These are phyloP conservation scores for Seriola dumerili DNA, from an alignment of 2,113 vertebrate genomes.

Conservation along the genomic window DNA sequence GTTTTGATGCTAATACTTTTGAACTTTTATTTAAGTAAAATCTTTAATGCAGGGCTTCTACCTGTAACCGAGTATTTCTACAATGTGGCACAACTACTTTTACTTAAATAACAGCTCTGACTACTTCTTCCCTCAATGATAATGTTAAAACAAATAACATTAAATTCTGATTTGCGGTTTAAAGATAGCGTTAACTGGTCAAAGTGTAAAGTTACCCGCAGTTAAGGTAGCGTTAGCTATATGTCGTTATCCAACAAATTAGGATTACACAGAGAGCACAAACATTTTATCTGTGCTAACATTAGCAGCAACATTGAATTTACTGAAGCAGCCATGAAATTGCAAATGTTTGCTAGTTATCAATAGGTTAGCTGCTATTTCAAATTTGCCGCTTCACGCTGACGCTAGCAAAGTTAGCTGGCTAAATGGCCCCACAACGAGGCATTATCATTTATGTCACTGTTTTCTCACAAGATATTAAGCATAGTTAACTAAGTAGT, in stretches of 20 bases:
- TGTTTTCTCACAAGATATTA: fast-evolving
- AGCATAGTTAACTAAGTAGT: fast-evolving
- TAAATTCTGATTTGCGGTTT: background rate
- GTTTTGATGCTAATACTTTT: no score
- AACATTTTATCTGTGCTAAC: background rate
- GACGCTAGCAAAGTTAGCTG: background rate
- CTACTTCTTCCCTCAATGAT: background rate
- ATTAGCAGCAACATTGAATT: background rate
- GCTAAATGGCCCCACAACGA: fast-evolving
- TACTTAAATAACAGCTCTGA: background rate
- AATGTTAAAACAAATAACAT: background rate
- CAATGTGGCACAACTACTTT: background rate
- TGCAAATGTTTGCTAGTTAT: background rate
- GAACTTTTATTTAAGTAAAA: no score
- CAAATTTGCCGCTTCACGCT: slow-evolving; percentile 69
- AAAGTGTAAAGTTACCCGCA: no score
- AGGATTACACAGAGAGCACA: background rate
- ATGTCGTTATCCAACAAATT: background rate
- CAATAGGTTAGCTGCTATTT: slow-evolving; percentile 29
- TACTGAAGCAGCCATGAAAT: background rate
- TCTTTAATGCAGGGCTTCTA: background rate
- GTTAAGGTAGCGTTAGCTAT: background rate
- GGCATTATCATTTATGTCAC: fast-evolving
- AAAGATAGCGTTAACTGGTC: background rate
- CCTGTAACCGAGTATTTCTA: background rate